Conservation (phyloP, 2,113 vertebrate species). For the Lethenteron reissneri region DNA sequence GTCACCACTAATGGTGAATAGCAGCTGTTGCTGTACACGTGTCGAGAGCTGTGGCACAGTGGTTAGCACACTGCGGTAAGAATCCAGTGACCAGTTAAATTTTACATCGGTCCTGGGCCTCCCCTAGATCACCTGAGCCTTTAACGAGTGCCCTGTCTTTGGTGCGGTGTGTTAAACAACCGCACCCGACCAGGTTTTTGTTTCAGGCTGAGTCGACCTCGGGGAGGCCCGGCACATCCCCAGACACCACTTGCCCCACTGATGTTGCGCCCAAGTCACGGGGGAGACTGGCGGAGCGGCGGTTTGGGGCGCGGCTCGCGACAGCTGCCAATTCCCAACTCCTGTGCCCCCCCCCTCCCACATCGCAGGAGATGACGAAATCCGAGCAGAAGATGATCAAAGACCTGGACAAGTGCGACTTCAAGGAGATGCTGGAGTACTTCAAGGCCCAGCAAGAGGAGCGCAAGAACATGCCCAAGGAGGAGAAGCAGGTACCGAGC, state of each 20-base stretch:
- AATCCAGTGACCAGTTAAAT: too few relatives aligned
- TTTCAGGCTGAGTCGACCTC: not conserved
- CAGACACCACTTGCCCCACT: not conserved
- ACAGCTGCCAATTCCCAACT: not conserved
- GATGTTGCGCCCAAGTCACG: not conserved
- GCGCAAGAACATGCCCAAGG: slow-evolving; percentile 83
- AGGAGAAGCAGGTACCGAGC: slow-evolving; percentile 53
- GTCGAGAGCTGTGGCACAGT: too few relatives aligned
- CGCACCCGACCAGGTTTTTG: too few relatives aligned
- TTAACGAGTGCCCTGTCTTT: too few relatives aligned
- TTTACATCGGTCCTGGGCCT: too few relatives aligned
- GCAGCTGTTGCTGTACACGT: too few relatives aligned
- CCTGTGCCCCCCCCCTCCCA: not conserved
- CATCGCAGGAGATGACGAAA: slow-evolving; percentile 59
- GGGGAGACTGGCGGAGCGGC: not conserved
- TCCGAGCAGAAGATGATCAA: slow-evolving; percentile 64
- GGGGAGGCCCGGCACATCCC: not conserved
- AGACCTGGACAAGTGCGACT: slow-evolving; percentile 71
- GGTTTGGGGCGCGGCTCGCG: not conserved
- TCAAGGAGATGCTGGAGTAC: slow-evolving; percentile 61
- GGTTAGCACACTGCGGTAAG: too few relatives aligned
- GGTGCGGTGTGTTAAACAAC: too few relatives aligned
- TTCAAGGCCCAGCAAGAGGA: slow-evolving; percentile 80
- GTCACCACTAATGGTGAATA: too few relatives aligned
- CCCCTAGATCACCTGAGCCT: too few relatives aligned